phyloP scores from a whole-genome alignment of 2,113 vertebrate species.

The Eclectus roratus region DNA sequence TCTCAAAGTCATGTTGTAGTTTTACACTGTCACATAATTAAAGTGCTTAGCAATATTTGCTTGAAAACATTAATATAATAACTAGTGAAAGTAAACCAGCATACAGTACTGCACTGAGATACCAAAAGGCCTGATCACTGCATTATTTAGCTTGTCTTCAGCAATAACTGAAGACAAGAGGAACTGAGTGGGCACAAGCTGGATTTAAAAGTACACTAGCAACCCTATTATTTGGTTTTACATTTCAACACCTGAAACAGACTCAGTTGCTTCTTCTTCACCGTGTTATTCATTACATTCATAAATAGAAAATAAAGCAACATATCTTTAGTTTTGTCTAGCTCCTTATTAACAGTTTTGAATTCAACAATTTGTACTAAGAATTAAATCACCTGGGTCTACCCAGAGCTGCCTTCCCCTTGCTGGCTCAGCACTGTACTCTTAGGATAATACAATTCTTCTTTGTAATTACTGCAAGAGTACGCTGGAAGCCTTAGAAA shows the following conservation, averaged over 20 bases:
- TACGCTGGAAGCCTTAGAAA: background rate
- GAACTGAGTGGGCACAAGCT: background rate
- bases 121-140: background rate
- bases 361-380: background rate
- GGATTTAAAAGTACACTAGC: background rate
- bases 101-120: background rate
- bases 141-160: background rate
- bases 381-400: background rate
- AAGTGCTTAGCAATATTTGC: background rate
- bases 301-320: background rate
- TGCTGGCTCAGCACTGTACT: background rate
- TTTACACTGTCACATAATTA: background rate
- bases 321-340: background rate
- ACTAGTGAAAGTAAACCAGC: background rate
- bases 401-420: background rate
- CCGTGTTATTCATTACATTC: rapidly evolving
- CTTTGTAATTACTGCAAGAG: background rate
- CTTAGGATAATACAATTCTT: background rate
- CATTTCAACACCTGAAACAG: background rate
- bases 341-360: background rate
- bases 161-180: background rate
- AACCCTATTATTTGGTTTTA: background rate
- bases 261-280: background rate
- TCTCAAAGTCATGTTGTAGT: background rate
- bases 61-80: background rate